These are phyloP conservation scores for Heterodera filipjevi DNA, from an alignment of 2,888 invertebrate genomes.

Conservation along the genomic window DNA sequence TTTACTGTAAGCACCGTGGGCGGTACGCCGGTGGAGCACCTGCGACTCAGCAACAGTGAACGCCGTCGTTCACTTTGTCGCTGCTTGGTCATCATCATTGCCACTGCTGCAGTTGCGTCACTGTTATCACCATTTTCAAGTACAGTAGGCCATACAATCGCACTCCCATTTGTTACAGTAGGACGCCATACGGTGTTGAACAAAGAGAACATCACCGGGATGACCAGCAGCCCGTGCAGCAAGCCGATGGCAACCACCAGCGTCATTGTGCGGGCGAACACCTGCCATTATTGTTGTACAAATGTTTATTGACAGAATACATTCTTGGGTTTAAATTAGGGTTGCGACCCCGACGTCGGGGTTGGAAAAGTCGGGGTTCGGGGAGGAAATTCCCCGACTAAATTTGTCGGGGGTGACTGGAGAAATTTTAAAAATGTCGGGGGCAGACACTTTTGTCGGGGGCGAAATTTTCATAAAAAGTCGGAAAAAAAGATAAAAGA, in stretches of 20 bases:
- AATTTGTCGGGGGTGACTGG: too few relatives aligned
- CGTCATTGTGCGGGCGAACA: conserved; percentile 63
- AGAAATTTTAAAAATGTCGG: too few relatives aligned
- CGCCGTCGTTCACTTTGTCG: background rate
- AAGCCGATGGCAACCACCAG: conserved; percentile 60
- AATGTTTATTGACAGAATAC: background rate
- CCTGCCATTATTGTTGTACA: conserved; percentile 40
- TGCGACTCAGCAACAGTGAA: background rate
- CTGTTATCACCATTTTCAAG: background rate
- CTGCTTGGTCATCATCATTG: background rate
- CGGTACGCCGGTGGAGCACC: background rate
- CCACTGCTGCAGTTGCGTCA: background rate
- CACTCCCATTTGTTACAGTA: background rate
- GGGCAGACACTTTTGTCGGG: too few relatives aligned
- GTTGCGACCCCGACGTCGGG: too few relatives aligned
- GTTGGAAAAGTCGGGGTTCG: too few relatives aligned
- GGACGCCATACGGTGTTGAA: conserved; percentile 24
- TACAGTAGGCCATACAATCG: background rate
- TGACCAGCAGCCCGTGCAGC: conserved; percentile 61
- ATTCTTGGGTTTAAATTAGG: too few relatives aligned
- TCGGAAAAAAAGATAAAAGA: too few relatives aligned
- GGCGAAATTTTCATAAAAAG: too few relatives aligned
- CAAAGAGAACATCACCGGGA: conserved; percentile 59
- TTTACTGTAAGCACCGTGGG: conserved; percentile 13
- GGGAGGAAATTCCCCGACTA: too few relatives aligned